A percentile compares a stretch with the other conserved stretches of the same genome.
Evolutionary conservation across 2,113 vertebrate species (phyloP).

Genomic region (Gallinago paraguaiae): DNA sequence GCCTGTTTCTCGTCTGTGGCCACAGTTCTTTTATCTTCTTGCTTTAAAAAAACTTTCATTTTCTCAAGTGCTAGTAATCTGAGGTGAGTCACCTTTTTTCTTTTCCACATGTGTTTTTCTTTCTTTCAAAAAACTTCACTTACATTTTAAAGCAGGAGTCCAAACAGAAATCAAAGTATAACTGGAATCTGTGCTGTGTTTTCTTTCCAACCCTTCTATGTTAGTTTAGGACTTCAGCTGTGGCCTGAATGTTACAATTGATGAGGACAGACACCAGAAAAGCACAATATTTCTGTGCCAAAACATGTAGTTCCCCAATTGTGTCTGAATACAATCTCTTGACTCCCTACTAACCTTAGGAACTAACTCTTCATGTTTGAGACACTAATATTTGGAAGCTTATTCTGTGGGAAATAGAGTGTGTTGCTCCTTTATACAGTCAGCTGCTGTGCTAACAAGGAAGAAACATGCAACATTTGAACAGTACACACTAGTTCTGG

Average conservation of each 20-base stretch:
- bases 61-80: not conserved
- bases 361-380: not conserved
- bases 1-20: not conserved
- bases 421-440: not conserved
- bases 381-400: not conserved
- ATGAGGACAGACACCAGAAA: not conserved
- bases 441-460: not conserved
- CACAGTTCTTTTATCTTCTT: not conserved
- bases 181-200: not conserved
- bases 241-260: not conserved
- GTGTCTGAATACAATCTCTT: not conserved
- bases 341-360: not conserved
- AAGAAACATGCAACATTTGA: not conserved
- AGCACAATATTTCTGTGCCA: not conserved
- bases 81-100: not conserved
- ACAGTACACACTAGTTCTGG: not conserved
- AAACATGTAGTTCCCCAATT: not conserved
- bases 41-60: not conserved
- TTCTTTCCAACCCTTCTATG: not conserved
- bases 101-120: not conserved
- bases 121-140: not conserved
- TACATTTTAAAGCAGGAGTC: not conserved
- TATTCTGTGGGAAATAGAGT: not conserved
- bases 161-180: not conserved
- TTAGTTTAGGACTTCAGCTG: not conserved